phyloP scores from a whole-genome alignment of 2,113 vertebrate species.

The Stomatorhinus ivindoensis region DNA sequence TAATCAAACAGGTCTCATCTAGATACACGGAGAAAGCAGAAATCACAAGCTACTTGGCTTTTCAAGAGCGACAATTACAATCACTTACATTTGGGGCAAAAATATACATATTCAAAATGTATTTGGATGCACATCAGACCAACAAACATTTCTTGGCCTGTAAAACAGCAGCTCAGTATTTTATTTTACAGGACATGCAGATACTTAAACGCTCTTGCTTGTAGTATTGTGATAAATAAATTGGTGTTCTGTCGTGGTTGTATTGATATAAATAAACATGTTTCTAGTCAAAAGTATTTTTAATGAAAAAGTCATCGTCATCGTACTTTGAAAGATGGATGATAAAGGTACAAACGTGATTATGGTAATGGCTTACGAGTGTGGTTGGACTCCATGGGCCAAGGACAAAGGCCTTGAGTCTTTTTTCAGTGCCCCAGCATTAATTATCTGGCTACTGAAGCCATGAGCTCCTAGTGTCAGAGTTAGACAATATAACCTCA shows the following conservation, averaged over 20 bases:
- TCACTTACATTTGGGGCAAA: slow-evolving; percentile 74
- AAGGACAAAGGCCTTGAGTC: background rate
- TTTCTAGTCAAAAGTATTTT: background rate
- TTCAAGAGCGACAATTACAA: slow-evolving; percentile 84
- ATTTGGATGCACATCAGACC: slow-evolving; percentile 15
- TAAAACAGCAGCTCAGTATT: background rate
- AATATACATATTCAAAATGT: slow-evolving; percentile 75
- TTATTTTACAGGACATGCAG: background rate
- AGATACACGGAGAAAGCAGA: slow-evolving; percentile 75
- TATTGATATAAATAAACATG: background rate
- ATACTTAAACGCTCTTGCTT: background rate
- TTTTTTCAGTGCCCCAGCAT: background rate
- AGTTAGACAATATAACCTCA: background rate
- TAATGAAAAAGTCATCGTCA: background rate
- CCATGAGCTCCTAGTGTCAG: background rate
- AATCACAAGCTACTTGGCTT: slow-evolving; percentile 80
- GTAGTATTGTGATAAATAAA: background rate
- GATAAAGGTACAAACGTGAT: background rate
- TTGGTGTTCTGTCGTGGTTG: background rate
- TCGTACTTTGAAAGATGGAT: background rate
- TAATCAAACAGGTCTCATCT: slow-evolving; percentile 77
- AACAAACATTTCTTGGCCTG: background rate
- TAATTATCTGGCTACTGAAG: background rate
- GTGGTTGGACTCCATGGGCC: background rate
- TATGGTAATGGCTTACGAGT: background rate